Conservation (phyloP, 1,140 invertebrate species). For the Contarinia nasturtii region DNA sequence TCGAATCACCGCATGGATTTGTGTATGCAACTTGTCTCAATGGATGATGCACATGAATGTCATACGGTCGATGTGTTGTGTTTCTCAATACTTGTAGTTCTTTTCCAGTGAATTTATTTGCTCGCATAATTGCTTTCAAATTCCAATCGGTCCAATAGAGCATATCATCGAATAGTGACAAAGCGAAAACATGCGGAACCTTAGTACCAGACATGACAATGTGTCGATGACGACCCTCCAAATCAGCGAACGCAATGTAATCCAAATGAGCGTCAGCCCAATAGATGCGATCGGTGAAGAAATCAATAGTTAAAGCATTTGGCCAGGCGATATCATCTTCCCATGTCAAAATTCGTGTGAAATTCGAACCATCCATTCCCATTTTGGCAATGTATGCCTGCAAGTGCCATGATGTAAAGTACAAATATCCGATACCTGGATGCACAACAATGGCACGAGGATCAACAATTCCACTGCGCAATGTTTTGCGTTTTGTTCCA, state of each 20-base stretch:
- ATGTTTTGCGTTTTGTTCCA: constrained; percentile 74
- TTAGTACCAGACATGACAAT: constrained; percentile 56
- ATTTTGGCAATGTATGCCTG: constrained; percentile 95
- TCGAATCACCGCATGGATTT: constrained; percentile 83
- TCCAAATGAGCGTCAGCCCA: constrained; percentile 98
- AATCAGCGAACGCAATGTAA: constrained; percentile 84
- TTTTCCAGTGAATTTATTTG: constrained; percentile 74
- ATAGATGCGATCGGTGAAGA: constrained; percentile 83
- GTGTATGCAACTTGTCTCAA: constrained; percentile 60
- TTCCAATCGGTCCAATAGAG: constrained; percentile 99
- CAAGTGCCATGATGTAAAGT: constrained; percentile 91
- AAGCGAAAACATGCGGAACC: constrained; percentile 87
- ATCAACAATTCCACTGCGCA: constrained; percentile 74
- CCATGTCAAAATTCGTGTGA: constrained; percentile 74
- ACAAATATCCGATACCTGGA: constrained; percentile 84
- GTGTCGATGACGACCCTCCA: constrained; percentile 72
- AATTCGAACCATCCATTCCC: constrained; percentile 90
- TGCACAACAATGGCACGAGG: constrained; percentile 87
- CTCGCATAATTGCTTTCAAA: constrained; percentile 64
- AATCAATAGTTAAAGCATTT: constrained; percentile 92
- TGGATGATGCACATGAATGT: constrained; percentile 78
- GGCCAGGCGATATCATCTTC: constrained; percentile 95
- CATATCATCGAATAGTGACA: constrained; percentile 83
- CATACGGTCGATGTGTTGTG: constrained; percentile 87
- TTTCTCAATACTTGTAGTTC: constrained; percentile 64